Conservation (phyloP, 2,113 vertebrate genomes). For the Polypterus senegalus region DNA sequence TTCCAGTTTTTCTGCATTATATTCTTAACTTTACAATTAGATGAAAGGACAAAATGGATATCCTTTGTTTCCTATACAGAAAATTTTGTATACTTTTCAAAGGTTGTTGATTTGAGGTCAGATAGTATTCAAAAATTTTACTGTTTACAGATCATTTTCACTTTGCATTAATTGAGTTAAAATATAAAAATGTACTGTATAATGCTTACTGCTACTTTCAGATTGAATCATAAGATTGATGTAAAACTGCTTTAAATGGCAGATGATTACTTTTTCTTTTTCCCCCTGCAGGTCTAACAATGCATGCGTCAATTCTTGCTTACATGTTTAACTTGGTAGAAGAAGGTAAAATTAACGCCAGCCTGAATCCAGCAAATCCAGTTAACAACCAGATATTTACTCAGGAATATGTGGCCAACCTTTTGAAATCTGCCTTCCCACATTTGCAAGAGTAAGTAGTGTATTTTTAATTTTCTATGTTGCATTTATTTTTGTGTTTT, state of each 20-base stretch:
- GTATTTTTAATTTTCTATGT: neutral
- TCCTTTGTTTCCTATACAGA: too few species aligned
- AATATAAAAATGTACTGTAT: too few species aligned
- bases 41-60: too few species aligned
- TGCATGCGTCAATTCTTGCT: slow-evolving; percentile 96
- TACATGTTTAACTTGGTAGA: slow-evolving; percentile 99
- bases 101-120: too few species aligned
- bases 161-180: too few species aligned
- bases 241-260: neutral
- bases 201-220: too few species aligned
- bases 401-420: slow-evolving; percentile 96
- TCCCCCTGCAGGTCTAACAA: slow-evolving; percentile 71
- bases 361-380: slow-evolving; percentile 69
- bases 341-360: slow-evolving; percentile 87
- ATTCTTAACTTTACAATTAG: too few species aligned
- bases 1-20: too few species aligned
- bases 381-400: slow-evolving; percentile 89
- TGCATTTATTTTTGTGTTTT: neutral
- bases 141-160: too few species aligned
- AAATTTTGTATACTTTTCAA: too few species aligned
- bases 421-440: slow-evolving; percentile 94
- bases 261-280: slow-evolving; percentile 5
- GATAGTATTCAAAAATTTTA: too few species aligned
- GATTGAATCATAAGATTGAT: too few species aligned
- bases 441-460: slow-evolving; percentile 89